Conservation (phyloP, 2,797 vertebrate genomes). For the Tiaroga cobitis region DNA sequence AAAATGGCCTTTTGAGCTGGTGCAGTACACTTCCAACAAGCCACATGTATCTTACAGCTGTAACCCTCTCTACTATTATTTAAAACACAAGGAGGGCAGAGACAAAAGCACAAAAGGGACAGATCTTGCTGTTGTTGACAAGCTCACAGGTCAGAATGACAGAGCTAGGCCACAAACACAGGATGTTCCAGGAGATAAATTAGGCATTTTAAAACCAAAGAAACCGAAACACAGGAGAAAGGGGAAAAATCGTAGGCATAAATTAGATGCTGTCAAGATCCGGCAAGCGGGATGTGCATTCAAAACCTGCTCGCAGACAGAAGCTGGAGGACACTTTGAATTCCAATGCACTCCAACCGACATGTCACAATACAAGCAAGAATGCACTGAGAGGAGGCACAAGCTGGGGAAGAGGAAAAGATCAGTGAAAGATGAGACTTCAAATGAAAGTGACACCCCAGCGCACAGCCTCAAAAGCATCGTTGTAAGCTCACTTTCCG, state of each 20-base stretch:
- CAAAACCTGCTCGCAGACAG: constrained; percentile 66
- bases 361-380: constrained; percentile 72
- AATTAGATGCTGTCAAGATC: constrained; percentile 78
- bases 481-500: constrained; percentile 74
- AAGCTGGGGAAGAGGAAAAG: constrained; percentile 68
- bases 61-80: constrained; percentile 86
- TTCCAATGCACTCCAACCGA: constrained; percentile 67
- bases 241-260: constrained; percentile 77
- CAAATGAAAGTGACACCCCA: constrained; percentile 67
- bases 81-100: constrained; percentile 75
- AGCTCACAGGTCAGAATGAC: constrained; percentile 71
- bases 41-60: constrained; percentile 92
- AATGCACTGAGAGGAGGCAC: constrained; percentile 68
- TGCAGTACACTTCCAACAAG: constrained; percentile 89
- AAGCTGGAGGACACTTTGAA: constrained; percentile 75
- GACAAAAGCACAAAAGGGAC: constrained; percentile 47
- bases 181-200: constrained; percentile 77
- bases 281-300: constrained; percentile 67
- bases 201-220: constrained; percentile 83
- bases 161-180: constrained; percentile 73
- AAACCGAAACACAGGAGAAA: constrained; percentile 70
- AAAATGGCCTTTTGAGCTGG: constrained; percentile 88
- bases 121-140: constrained; percentile 64
- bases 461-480: constrained; percentile 76
- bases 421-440: constrained; percentile 66